Base-by-base conservation (phyloP, 2,797 vertebrate species). In the Ficedula albicollis region DNA sequence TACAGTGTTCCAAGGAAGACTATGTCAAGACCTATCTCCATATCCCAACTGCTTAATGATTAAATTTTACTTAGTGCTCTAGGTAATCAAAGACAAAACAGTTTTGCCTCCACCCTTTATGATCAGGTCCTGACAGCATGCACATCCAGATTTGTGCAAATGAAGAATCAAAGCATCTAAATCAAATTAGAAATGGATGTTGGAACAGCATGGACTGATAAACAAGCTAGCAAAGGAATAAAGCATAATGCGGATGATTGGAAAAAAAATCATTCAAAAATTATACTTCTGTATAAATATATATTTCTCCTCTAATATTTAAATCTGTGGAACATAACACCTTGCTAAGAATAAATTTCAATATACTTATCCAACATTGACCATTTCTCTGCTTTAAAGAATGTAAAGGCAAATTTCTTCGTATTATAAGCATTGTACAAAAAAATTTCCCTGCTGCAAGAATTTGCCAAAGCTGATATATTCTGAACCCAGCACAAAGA, bases 271-370 rank as follows among this genome's bases (percentile, higher is more conserved):
- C 67, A 94, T 94, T 95, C 63, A 93, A 96, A 96, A 95, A 92
- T 75, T 95, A 95, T 55, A 93, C 69, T 97, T 95, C 93, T 93
- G 72, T 96, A 97, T 94, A 98, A 97, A 96, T 95, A 93, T 92
- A 94, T 87, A 88, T 93, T 91, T 95, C 55, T 95, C 79, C 75
- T 74, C 10, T 90, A 83, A 91, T 92, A 94, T 70, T 96, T 95
- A 94, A 93, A 96, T 93, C 48, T 69, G 52, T 67, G 23, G 76
- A 88, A 82, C 62, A 81, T 93, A 96, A 90, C 70, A 60, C 58
- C 64, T 88, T 90, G 79, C 73, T 89, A 96, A 95, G 84, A 87
- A 94, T 91, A 92, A 90, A 79, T 49, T 56, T 95, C 70, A 91
- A 93, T 84, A 84, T 49, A 94, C 56, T 93, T 75, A 79, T 55